Percentiles rank a stretch among this genome's conserved stretches.
Evolutionary conservation across 2,888 invertebrate genomes (phyloP).

Genomic region (Pachydiplax longipennis): DNA sequence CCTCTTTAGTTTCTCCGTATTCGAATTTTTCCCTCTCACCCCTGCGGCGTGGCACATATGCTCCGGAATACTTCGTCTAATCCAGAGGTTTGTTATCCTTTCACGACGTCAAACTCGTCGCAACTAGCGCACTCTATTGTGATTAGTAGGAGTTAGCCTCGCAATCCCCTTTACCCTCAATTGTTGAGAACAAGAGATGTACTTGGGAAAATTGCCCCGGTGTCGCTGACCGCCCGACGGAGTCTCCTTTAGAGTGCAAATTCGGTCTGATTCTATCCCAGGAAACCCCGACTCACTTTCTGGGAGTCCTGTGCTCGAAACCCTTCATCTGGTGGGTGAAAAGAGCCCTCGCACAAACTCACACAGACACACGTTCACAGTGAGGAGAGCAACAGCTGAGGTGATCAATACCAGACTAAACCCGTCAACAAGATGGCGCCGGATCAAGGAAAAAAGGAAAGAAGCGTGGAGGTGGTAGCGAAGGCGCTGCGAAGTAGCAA

Average conservation of each 20-base stretch:
- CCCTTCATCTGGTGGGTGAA: not conserved
- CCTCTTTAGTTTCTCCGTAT: no score
- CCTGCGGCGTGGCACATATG: no score
- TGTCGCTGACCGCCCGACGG: not conserved
- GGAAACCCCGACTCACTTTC: not conserved
- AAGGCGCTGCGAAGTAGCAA: not conserved
- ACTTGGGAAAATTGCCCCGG: not conserved
- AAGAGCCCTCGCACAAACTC: not conserved
- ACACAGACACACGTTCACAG: not conserved
- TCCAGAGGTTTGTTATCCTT: not conserved
- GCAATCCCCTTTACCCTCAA: not conserved
- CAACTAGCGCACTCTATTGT: not conserved
- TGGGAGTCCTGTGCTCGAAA: not conserved
- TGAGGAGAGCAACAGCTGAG: constrained; percentile 37
- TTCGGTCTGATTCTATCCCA: not conserved
- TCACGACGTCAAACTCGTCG: not conserved
- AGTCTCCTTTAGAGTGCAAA: not conserved
- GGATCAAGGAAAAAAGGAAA: constrained; percentile 39
- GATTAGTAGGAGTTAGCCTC: not conserved
- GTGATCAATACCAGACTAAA: constrained; percentile 43
- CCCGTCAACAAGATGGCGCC: constrained; percentile 43
- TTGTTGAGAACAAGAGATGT: not conserved
- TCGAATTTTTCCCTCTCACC: no score
- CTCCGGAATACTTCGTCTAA: not conserved
- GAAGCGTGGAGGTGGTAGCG: not conserved